Evolutionary conservation across 2,888 invertebrate genomes (phyloP), one percentile per base, ranked within the genome.

Genomic region (Chloroclystis v-ata): DNA sequence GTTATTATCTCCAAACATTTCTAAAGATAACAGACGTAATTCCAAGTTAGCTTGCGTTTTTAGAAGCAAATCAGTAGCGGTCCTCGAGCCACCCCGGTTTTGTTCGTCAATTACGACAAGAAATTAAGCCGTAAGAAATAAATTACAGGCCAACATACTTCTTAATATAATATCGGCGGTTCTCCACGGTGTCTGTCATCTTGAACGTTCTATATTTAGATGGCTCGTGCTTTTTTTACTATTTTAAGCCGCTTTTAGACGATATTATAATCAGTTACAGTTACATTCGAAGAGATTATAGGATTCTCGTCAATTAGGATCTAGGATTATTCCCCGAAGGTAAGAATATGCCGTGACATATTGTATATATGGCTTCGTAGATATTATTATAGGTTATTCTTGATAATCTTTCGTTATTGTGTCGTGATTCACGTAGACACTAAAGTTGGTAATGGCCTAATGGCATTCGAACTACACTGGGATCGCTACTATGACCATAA

Each of bases 251-350:
- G 49, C 59, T 60, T 55, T 60, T 58, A 60, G 54, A 43, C 42
- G 46, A 51, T 43, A 59, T 61, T 55, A 57, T 59, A 63, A n/a
- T 61, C 46, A 57, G 43, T 52, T 47, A 42, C 50, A 43, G 40
- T 47, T 44, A 30, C 47, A 40, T 49, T 51, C 29, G 37, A 12
- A 45, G 26, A 37, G 49, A 44, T 47, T 49, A 41, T 42, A 43
- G 40, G 33, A 28, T 28, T 54, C 47, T 60, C 57, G 43, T 54
- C 52, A 60, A 55, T 44, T 49, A 40, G 51, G 14, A 28, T 30
- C 40, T 44, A 28, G 11, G 40, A 41, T 49, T 44, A 32, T 28
- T 37, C 40, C 43, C 9, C 9, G n/a, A n/a, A n/a, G n/a, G n/a
- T n/a, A n/a, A n/a, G n/a, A n/a, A n/a, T n/a, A n/a, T n/a, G n/a